phyloP scores from a whole-genome alignment of 2,888 invertebrate species.

The Lathronympha strigana region DNA sequence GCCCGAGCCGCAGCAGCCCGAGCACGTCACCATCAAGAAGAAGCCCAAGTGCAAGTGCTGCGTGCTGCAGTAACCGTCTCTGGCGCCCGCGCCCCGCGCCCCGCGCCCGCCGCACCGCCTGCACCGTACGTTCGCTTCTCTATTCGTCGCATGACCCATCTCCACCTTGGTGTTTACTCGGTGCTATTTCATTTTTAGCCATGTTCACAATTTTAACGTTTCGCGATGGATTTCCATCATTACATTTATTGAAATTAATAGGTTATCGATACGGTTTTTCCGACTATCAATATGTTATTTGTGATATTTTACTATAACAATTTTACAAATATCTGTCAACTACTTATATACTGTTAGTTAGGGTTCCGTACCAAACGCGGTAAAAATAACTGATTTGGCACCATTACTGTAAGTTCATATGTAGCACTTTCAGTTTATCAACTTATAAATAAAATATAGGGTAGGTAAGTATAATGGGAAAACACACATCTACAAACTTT shows the following conservation, averaged over 20 bases:
- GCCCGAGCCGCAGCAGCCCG: slow-evolving; percentile 92
- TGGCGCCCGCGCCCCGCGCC: slow-evolving; percentile 18
- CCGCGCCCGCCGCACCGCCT: slow-evolving; percentile 51
- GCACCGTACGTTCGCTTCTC: slow-evolving; percentile 64
- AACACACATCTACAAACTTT: too few species aligned
- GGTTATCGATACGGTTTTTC: slow-evolving; percentile 41
- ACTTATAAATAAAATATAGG: not conserved
- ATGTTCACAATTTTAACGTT: slow-evolving; percentile 47
- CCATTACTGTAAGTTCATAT: not conserved
- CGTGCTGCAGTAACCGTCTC: slow-evolving; percentile 90
- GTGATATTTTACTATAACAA: slow-evolving; percentile 53
- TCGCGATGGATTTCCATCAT: slow-evolving; percentile 25
- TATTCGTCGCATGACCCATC: slow-evolving; percentile 37
- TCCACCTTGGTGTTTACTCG: slow-evolving; percentile 67
- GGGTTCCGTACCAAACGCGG: slow-evolving; percentile 13
- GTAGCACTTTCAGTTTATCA: not conserved
- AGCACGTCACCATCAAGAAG: slow-evolving; percentile 96
- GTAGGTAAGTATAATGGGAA: too few species aligned
- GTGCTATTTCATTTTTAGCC: slow-evolving; percentile 70
- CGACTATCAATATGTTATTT: slow-evolving; percentile 49
- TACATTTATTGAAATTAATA: slow-evolving; percentile 29
- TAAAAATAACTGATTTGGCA: not conserved
- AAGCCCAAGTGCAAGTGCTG: slow-evolving; percentile 98
- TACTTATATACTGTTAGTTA: slow-evolving; percentile 21
- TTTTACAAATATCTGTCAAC: slow-evolving; percentile 46